These are phyloP conservation scores for Acleris laterana DNA, from an alignment of 2,888 invertebrate species.

Conservation along the genomic window DNA sequence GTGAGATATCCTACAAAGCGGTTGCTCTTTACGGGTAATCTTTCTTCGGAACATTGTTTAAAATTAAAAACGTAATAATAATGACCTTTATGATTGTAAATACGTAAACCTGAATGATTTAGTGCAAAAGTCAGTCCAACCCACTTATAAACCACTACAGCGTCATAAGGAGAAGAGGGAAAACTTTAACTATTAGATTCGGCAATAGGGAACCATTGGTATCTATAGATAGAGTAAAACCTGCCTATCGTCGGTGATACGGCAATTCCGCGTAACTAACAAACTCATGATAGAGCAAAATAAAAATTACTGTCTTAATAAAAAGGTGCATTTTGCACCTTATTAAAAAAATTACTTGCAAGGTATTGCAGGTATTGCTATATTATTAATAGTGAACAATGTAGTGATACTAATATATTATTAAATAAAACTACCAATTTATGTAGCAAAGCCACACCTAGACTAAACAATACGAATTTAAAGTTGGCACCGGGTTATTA, in stretches of 20 bases:
- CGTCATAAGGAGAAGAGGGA: conserved; percentile 3
- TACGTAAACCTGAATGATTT: not conserved
- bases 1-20: too few relatives aligned
- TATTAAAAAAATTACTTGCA: too few relatives aligned
- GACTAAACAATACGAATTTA: not conserved
- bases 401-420: not conserved
- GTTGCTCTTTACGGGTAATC: too few relatives aligned
- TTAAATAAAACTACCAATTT: not conserved
- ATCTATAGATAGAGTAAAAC: conserved; percentile 11
- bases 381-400: not conserved
- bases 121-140: conserved; percentile 1
- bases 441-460: not conserved
- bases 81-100: not conserved
- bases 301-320: too few relatives aligned
- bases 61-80: too few relatives aligned
- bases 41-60: too few relatives aligned
- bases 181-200: not conserved
- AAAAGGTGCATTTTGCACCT: too few relatives aligned
- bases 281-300: too few relatives aligned
- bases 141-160: conserved; percentile 4
- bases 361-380: too few relatives aligned
- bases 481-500: not conserved
- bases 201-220: not conserved
- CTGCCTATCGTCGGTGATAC: too few relatives aligned
- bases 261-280: too few relatives aligned